Conservation (phyloP, 2,888 invertebrate genomes). For the Pantelozetes paolii region DNA sequence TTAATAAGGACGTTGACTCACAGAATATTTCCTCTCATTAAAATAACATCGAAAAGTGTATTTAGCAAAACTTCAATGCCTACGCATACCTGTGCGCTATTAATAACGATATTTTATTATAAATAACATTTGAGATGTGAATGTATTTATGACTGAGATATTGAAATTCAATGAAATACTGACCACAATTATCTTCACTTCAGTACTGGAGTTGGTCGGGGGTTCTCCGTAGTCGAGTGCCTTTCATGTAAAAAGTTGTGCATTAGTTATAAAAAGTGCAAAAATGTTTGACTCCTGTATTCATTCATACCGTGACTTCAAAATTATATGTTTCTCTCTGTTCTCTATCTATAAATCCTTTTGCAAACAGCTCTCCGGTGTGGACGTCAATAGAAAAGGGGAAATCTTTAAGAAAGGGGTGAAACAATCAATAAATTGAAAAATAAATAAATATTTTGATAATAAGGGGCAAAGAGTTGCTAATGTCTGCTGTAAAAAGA, state of each 20-base stretch:
- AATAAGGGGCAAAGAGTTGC: slow-evolving; percentile 10
- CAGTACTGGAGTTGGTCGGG: slow-evolving; percentile 59
- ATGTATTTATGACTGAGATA: background rate
- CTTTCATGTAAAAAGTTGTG: slow-evolving; percentile 51
- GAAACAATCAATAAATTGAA: background rate
- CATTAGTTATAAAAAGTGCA: background rate
- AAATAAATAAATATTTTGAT: background rate
- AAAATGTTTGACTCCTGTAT: no score
- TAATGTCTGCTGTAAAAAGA: background rate
- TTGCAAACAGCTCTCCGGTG: slow-evolving; percentile 50
- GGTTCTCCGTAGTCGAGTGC: slow-evolving; percentile 70
- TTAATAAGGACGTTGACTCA: no score
- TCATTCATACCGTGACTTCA: slow-evolving; percentile 49
- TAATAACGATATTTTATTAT: background rate
- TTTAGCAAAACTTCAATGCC: no score
- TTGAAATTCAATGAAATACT: slow-evolving; percentile 32
- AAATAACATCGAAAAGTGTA: no score
- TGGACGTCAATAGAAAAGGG: slow-evolving; percentile 49
- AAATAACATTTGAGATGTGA: background rate
- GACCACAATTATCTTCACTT: slow-evolving; percentile 67
- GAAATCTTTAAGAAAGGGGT: slow-evolving; percentile 45
- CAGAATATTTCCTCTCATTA: no score
- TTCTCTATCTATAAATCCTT: slow-evolving; percentile 49
- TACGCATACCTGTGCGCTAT: no score
- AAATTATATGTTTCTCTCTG: slow-evolving; percentile 48